These are phyloP conservation scores for Callimorpha dominula DNA, from an alignment of 2,888 invertebrate species.

Conservation along the genomic window DNA sequence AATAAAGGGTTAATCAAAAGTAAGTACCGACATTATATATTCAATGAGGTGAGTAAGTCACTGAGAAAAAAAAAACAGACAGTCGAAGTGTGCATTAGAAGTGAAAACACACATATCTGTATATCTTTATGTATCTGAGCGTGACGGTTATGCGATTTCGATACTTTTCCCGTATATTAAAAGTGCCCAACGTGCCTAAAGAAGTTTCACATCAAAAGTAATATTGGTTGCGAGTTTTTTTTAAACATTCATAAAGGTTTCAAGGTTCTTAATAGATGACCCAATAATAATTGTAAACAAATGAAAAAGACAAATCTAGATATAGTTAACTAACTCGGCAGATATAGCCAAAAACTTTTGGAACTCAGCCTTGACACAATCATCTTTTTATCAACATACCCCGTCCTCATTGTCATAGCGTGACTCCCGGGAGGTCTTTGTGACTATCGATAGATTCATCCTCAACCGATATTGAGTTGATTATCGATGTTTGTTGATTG, in stretches of 20 bases:
- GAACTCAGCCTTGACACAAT: conserved; percentile 32
- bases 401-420: conserved; percentile 53
- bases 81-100: no score
- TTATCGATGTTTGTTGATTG: conserved; percentile 82
- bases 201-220: no score
- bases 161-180: no score
- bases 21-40: no score
- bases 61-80: no score
- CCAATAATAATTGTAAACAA: neutral
- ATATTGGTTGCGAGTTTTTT: no score
- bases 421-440: conserved; percentile 76
- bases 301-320: neutral
- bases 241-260: neutral
- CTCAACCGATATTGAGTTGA: conserved; percentile 72
- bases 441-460: conserved; percentile 66
- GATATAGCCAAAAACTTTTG: neutral
- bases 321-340: neutral
- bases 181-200: no score
- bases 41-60: no score
- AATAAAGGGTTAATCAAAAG: no score
- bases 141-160: no score
- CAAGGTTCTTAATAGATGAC: neutral
- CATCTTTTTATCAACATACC: conserved; percentile 37
- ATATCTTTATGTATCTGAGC: no score
- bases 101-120: no score